A percentile compares a stretch with the other conserved stretches of the same genome.
These are phyloP conservation scores for Salpingus planirostris DNA, from an alignment of 2,888 invertebrate species.

Conservation along the genomic window DNA sequence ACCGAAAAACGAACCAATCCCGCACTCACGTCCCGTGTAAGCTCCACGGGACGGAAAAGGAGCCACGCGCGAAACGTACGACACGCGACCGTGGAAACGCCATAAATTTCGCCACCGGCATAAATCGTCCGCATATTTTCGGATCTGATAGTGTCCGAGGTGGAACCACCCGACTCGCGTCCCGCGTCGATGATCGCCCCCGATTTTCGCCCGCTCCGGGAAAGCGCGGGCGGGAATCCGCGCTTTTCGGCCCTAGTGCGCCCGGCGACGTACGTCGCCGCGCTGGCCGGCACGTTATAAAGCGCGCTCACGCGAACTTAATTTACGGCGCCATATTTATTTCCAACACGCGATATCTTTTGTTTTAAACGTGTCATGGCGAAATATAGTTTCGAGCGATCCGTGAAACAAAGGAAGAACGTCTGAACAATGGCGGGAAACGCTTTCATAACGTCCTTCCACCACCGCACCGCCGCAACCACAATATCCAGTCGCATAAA, in stretches of 20 bases:
- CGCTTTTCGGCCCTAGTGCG: too few species aligned
- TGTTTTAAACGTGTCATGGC: slow-evolving; percentile 43
- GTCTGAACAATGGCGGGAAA: slow-evolving; percentile 20
- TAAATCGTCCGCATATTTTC: slow-evolving; percentile 39
- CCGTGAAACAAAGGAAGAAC: slow-evolving; percentile 31
- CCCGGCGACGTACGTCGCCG: slow-evolving; percentile 39
- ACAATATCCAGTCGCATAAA: too few species aligned
- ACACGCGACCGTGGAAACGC: too few species aligned
- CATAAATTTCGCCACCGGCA: slow-evolving; percentile 39
- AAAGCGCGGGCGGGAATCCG: not conserved
- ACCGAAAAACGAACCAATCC: too few species aligned
- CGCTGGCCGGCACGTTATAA: slow-evolving; percentile 32
- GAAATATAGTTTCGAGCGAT: slow-evolving; percentile 32
- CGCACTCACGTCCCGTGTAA: too few species aligned
- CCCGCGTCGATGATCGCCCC: too few species aligned
- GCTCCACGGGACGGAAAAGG: too few species aligned
- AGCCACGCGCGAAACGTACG: too few species aligned
- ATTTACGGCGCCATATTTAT: slow-evolving; percentile 44
- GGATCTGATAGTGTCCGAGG: slow-evolving; percentile 26
- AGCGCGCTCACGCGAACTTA: slow-evolving; percentile 43
- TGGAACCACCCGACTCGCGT: not conserved
- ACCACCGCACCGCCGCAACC: too few species aligned
- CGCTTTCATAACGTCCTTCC: slow-evolving; percentile 12
- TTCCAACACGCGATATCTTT: slow-evolving; percentile 43
- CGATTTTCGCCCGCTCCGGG: not conserved